phyloP scores from a whole-genome alignment of 2,113 vertebrate species.

The Eretmochelys imbricata region DNA sequence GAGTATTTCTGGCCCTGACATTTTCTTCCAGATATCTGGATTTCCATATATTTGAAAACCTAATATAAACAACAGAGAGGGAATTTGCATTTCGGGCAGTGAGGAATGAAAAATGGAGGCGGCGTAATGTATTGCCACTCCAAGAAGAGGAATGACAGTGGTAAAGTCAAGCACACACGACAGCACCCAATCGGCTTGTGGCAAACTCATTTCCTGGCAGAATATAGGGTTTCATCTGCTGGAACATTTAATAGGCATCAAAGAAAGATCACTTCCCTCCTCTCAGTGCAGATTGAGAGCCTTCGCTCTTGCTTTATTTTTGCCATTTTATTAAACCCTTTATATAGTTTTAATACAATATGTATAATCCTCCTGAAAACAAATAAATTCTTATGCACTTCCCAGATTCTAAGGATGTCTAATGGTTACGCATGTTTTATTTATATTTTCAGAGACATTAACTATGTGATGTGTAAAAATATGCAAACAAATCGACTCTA shows the following conservation, averaged over 20 bases:
- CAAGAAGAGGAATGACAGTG: conserved; percentile 82
- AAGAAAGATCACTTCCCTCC: conserved; percentile 81
- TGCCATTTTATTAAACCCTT: conserved; percentile 82
- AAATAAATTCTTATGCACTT: conserved; percentile 80
- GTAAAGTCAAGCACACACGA: conserved; percentile 77
- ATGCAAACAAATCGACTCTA: conserved; percentile 34
- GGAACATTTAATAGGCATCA: conserved; percentile 86
- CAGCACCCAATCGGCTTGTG: conserved; percentile 80
- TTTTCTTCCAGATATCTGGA: conserved; percentile 85
- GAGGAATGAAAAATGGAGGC: conserved; percentile 87
- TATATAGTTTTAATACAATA: conserved; percentile 84
- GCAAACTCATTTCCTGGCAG: conserved; percentile 87
- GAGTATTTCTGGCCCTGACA: conserved; percentile 82
- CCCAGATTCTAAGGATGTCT: conserved; percentile 72
- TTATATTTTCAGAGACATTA: conserved; percentile 78
- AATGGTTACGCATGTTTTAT: conserved; percentile 78
- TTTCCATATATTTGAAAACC: conserved; percentile 91
- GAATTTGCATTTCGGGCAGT: conserved; percentile 87
- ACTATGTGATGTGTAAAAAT: conserved; percentile 60
- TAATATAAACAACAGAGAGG: conserved; percentile 87
- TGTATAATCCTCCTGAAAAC: conserved; percentile 78
- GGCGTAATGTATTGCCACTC: conserved; percentile 80
- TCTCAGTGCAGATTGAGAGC: conserved; percentile 63
- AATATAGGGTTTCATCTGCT: conserved; percentile 85
- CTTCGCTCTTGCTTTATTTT: conserved; percentile 72